phyloP scores from a whole-genome alignment of 1,140 invertebrate genomes.

The Cherax destructor region DNA sequence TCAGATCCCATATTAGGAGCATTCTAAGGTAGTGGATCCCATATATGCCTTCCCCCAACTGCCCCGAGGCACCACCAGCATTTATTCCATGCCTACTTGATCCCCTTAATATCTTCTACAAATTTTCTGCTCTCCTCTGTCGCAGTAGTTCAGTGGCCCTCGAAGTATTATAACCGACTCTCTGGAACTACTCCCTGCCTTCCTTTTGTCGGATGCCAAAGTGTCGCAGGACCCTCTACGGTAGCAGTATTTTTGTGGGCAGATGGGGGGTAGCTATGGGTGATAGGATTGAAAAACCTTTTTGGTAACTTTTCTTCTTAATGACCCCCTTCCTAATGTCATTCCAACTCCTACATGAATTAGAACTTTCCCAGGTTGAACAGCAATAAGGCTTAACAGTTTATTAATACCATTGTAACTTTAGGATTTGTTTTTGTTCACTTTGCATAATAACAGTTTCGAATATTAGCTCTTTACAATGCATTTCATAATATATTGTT shows the following conservation, averaged over 20 bases:
- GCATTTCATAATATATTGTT: conserved; percentile 66
- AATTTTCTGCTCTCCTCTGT: conserved; percentile 46
- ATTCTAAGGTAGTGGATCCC: conserved; percentile 64
- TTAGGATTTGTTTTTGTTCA: conserved; percentile 64
- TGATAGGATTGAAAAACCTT: conserved; percentile 63
- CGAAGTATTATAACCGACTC: conserved; percentile 63
- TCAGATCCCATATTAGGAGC: conserved; percentile 55
- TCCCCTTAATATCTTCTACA: conserved; percentile 40
- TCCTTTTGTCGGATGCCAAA: conserved; percentile 61
- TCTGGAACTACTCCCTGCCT: conserved; percentile 53
- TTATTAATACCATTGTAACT: conserved; percentile 59
- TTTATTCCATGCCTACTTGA: conserved; percentile 50
- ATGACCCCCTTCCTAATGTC: conserved; percentile 62
- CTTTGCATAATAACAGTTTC: conserved; percentile 61
- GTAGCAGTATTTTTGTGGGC: conserved; percentile 62
- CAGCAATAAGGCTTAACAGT: conserved; percentile 66
- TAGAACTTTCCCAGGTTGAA: conserved; percentile 64
- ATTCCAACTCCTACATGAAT: conserved; percentile 64
- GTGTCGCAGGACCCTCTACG: conserved; percentile 42
- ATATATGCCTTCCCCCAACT: conserved; percentile 54
- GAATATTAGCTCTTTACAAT: conserved; percentile 61
- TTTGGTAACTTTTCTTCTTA: conserved; percentile 52
- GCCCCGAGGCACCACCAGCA: conserved; percentile 44
- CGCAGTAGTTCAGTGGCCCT: conserved; percentile 55
- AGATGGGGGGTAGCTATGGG: conserved; percentile 62